These are phyloP conservation scores for Andrena dorsata DNA, from an alignment of 2,888 invertebrate genomes.

Conservation along the genomic window DNA sequence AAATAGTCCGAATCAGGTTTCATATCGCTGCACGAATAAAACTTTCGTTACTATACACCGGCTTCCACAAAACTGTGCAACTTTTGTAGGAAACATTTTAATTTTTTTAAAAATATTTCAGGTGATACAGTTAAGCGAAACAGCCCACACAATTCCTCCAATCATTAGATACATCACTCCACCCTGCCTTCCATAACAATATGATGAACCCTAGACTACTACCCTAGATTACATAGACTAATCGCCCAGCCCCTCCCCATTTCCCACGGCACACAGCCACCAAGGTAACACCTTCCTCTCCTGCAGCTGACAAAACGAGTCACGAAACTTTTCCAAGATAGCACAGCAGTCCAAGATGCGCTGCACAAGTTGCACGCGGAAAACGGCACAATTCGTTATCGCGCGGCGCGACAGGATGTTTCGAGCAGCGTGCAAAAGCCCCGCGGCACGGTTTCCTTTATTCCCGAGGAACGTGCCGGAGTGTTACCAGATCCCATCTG, in stretches of 20 bases:
- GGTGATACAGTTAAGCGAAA: too few species aligned
- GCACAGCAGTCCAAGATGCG: neutral
- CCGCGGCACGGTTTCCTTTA: slow-evolving; percentile 28
- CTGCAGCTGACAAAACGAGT: neutral
- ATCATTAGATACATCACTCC: too few species aligned
- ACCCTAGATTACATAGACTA: too few species aligned
- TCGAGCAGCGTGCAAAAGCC: neutral
- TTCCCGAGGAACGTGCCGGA: slow-evolving; percentile 66
- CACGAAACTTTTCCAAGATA: neutral
- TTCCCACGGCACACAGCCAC: neutral
- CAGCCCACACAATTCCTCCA: too few species aligned
- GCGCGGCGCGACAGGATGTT: slow-evolving; percentile 5
- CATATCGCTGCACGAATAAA: neutral
- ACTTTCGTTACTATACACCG: neutral
- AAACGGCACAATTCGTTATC: slow-evolving; percentile 32
- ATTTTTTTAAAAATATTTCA: too few species aligned
- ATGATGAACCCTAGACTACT: neutral
- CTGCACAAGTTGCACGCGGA: neutral
- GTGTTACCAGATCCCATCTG: slow-evolving; percentile 68
- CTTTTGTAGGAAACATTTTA: too few species aligned
- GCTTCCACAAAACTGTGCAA: too few species aligned
- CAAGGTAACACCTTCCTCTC: neutral
- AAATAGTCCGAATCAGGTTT: neutral
- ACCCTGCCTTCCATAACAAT: too few species aligned
- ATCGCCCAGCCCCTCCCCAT: neutral